Conservation (phyloP, 2,888 invertebrate genomes). For the Amiota minor region DNA sequence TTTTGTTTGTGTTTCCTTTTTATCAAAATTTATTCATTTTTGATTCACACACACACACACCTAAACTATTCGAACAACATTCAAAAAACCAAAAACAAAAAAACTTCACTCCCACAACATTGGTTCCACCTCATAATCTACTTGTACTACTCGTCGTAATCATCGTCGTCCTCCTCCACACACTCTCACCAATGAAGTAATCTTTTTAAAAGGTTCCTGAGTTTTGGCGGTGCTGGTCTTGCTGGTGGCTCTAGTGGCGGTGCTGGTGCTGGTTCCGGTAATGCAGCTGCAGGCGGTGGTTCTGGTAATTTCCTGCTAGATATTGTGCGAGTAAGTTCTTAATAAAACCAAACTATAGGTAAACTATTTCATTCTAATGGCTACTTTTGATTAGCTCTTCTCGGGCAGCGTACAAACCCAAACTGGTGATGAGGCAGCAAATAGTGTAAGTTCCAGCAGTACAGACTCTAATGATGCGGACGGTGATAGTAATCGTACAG, state of each 20-base stretch:
- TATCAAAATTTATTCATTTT: too few species aligned
- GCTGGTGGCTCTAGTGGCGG: constrained; percentile 62
- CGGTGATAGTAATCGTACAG: constrained; percentile 75
- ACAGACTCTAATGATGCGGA: constrained; percentile 68
- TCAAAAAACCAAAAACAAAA: constrained; percentile 21
- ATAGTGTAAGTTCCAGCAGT: constrained; percentile 69
- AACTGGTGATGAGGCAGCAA: constrained; percentile 76
- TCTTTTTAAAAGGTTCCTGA: constrained; percentile 71
- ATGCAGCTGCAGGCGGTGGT: constrained; percentile 78
- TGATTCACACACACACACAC: background rate
- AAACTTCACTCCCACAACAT: constrained; percentile 41
- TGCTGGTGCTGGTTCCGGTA: constrained; percentile 72
- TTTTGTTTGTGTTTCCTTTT: too few species aligned
- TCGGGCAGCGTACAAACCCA: constrained; percentile 84
- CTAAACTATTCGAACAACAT: background rate
- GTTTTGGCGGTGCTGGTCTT: constrained; percentile 74
- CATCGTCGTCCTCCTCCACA: background rate
- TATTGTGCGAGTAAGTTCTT: constrained; percentile 86
- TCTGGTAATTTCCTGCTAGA: constrained; percentile 92
- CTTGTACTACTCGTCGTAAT: too few species aligned
- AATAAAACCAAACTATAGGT: background rate
- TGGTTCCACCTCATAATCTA: too few species aligned
- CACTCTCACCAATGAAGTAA: constrained; percentile 53
- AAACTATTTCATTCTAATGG: background rate
- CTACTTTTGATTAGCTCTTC: constrained; percentile 78